Conservation (phyloP, 2,797 vertebrate species). For the Pampus argenteus region DNA sequence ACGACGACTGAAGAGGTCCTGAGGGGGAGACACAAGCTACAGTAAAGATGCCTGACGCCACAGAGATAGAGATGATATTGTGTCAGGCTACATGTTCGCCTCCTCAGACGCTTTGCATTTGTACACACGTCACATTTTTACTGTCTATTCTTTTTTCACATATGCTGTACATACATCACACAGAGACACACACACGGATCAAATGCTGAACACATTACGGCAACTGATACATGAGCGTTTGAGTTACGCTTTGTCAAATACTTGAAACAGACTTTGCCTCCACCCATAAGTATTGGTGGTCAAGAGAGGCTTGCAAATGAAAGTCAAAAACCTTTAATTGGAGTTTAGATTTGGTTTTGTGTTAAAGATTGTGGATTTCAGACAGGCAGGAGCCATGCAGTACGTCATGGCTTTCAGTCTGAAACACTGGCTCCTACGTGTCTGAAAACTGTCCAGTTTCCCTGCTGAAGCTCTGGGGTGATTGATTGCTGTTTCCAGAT, state of each 20-base stretch:
- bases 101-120: conserved; percentile 54
- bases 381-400: conserved; percentile 85
- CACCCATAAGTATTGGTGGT: conserved; percentile 77
- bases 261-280: conserved; percentile 76
- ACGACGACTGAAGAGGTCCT: conserved; percentile 83
- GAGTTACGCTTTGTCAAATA: conserved; percentile 75
- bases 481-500: conserved; percentile 84
- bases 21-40: conserved; percentile 65
- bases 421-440: conserved; percentile 83
- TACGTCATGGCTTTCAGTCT: conserved; percentile 81
- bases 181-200: conserved; percentile 43
- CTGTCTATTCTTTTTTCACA: conserved; percentile 49
- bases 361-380: conserved; percentile 84
- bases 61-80: conserved; percentile 74
- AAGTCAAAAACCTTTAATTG: conserved; percentile 82
- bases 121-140: conserved; percentile 58
- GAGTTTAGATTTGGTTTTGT: conserved; percentile 82
- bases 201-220: conserved; percentile 62
- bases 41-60: conserved; percentile 79
- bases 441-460: conserved; percentile 85
- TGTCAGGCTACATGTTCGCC: conserved; percentile 70
- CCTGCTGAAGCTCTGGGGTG: conserved; percentile 75
- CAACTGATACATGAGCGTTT: conserved; percentile 70
- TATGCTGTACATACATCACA: conserved; percentile 21
- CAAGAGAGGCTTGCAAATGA: conserved; percentile 78